Evolutionary conservation across 2,888 invertebrate species (phyloP), one percentile per base, ranked within the genome.

Genomic region (Meteorus cinctellus): DNA sequence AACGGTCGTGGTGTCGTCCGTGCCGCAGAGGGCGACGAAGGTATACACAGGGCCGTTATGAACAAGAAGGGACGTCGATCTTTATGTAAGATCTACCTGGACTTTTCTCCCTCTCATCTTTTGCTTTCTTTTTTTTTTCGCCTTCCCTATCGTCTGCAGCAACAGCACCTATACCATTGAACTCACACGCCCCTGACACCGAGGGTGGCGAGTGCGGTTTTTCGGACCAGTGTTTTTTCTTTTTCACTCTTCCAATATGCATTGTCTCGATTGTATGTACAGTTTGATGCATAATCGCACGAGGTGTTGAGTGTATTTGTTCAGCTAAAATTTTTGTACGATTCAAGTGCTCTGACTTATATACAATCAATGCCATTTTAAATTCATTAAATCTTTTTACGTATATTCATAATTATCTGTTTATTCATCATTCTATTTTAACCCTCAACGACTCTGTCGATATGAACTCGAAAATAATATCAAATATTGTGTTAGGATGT

Each of bases 51-150:
- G 63, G 72, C 72, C 72, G 72, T 72, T 72, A 63, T 48, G 63
- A 62, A 51, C 68, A 73, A 72, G 69, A 66, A 71, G 62, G 74
- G 24, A 82, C 84, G 84, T 82, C 84, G 85, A 88, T 88, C 88
- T 87, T 87, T 87, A 86, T 86, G 84, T 82, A 84, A 85, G 87
- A 86, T 86, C 86, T 86, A 84, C 86, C 86, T 85, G 85, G 84
- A 79, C 77, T 78, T 75, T 31, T 59, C 36, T 78, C 76, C 68
- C 74, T 63, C 74, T 51, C 65, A 76, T 63, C 36, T 70, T 65
- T 70, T 66, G 60, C 65, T 55, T 72, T 29, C 45, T 63, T 55
- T 76, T 63, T 63, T 70, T 51, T 71, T 65, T 67, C 60, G 31
- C 29, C 73, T 10, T 63, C 62, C 55, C 60, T 45, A 55, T 19